Base-by-base conservation (phyloP, 2,888 invertebrate genomes). In the Erebia aethiops region DNA sequence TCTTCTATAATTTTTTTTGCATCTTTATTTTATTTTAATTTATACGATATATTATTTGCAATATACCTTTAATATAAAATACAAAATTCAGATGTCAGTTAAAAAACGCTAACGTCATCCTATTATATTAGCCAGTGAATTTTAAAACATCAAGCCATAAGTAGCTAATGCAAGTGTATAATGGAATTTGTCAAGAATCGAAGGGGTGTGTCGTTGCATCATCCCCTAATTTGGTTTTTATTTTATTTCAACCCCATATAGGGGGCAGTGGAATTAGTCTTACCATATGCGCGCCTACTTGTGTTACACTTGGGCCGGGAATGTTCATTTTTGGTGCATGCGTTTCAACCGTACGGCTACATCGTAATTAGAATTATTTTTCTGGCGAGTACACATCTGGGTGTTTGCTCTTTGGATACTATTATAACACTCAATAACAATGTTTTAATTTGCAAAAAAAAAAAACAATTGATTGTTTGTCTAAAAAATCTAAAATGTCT, bases 131-230 rank as follows among this genome's bases (percentile, higher is more conserved):
- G 60, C 49, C 62, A 68, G 54, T 67, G 65, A 69, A 68, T 70
- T 70, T 72, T 70, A 78, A 82, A 82, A 80, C 82, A 84, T 85
- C 84, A 85, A 77, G 71, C 67, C 67, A 64, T 70, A 86, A 88
- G 82, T 80, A 84, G 85, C 83, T 90, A 90, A 91, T 88, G 87
- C 86, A 81, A 85, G 81, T 83, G 82, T 87, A 89, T 92, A 92
- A 92, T 92, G 90, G 92, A 92, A 92, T 92, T 88, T 90, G 91
- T 90, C 91, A 88, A 86, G 89, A 90, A 93, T 92, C 91, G 91
- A 91, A 91, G 92, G 93, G 93, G 93, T 92, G 92, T 87, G 88
- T 79, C 84, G 82, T 90, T 91, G 87, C 92, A 84, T 90, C 91
- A 92, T 92, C 92, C 92, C 92, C 91, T 91, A 89, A 91, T 92